phyloP scores from a whole-genome alignment of 2,888 invertebrate species.

The Linyphia triangularis region DNA sequence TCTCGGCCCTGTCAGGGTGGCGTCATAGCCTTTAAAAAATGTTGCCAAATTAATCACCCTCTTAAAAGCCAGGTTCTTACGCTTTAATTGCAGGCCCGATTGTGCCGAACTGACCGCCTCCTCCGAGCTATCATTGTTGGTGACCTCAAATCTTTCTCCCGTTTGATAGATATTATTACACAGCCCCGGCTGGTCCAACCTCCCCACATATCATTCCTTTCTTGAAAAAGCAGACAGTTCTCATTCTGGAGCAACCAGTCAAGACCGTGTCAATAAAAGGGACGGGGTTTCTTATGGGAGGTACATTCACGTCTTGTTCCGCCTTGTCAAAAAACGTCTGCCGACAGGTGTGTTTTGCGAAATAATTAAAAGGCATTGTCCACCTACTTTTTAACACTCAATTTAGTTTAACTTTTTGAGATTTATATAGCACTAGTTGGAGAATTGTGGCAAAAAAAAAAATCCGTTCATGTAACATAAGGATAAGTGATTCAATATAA shows the following conservation, averaged over 20 bases:
- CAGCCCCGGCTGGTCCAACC: not conserved
- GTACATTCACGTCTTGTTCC: not conserved
- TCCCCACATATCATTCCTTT: conserved; percentile 7
- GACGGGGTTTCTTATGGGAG: not conserved
- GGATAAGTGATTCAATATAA: no score
- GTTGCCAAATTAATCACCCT: conserved; percentile 57
- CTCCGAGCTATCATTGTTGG: conserved; percentile 35
- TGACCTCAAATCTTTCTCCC: conserved; percentile 7
- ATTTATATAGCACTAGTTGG: no score
- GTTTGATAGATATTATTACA: conserved; percentile 55
- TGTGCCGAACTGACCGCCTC: conserved; percentile 53
- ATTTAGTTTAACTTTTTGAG: no score
- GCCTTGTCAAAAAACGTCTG: not conserved
- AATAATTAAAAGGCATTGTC: not conserved
- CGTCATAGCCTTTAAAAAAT: conserved; percentile 33
- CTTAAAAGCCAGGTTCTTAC: conserved; percentile 22
- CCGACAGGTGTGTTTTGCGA: not conserved
- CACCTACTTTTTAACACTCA: not conserved
- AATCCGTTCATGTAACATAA: no score
- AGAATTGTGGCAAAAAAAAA: no score
- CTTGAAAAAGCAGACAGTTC: not conserved
- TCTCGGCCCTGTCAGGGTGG: not conserved
- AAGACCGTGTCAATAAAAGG: conserved; percentile 26
- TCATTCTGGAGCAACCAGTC: not conserved
- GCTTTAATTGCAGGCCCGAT: conserved; percentile 47